These are phyloP conservation scores for Gnathonemus longibarbis DNA, from an alignment of 2,113 vertebrate species.

Conservation along the genomic window DNA sequence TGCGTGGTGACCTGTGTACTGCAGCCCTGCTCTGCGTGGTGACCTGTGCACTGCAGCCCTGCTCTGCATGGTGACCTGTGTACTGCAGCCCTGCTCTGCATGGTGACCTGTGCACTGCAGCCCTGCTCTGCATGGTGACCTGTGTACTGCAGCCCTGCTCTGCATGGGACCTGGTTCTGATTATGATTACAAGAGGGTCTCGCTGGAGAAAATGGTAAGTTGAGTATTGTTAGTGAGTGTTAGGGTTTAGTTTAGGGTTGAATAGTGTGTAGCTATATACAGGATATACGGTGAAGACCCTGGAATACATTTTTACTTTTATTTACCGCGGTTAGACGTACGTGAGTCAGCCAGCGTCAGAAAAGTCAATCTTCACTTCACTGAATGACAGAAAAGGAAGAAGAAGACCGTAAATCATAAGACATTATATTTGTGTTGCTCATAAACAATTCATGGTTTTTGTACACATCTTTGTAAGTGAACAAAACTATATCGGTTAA, in stretches of 20 bases:
- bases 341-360: neutral
- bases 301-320: neutral
- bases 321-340: neutral
- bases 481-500: neutral
- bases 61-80: no score
- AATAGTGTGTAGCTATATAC: neutral
- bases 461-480: neutral
- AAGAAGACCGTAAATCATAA: neutral
- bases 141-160: no score
- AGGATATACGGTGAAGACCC: neutral
- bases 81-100: no score
- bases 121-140: no score
- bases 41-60: no score
- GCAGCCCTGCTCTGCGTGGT: no score
- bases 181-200: neutral
- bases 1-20: no score
- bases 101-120: neutral
- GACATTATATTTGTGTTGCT: neutral
- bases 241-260: neutral
- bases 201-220: neutral
- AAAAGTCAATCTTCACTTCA: neutral
- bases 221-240: neutral
- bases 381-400: neutral
- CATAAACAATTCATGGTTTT: neutral
- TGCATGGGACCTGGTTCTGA: neutral